phyloP scores from a whole-genome alignment of 1,140 invertebrate genomes.

The Drosophila pseudoananassae region DNA sequence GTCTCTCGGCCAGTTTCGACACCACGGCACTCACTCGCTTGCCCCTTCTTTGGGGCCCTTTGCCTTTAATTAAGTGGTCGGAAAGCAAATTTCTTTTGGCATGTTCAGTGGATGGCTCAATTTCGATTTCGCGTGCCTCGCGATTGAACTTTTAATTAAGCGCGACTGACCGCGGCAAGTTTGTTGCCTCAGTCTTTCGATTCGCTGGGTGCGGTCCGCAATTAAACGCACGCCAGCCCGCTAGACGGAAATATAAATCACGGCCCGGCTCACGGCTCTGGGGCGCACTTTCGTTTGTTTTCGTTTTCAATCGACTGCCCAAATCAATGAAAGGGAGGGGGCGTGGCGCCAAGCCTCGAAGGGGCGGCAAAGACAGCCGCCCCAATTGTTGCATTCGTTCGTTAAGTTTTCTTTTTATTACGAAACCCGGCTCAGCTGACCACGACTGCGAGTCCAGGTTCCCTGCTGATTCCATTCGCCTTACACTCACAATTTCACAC shows the following conservation, averaged over 20 bases:
- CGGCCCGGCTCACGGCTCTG: slow-evolving; percentile 7
- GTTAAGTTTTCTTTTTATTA: slow-evolving; percentile 17
- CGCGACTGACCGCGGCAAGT: slow-evolving; percentile 8
- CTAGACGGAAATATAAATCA: slow-evolving; percentile 51
- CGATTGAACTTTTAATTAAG: slow-evolving; percentile 50
- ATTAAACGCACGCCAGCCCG: slow-evolving; percentile 45
- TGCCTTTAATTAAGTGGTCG: slow-evolving; percentile 4
- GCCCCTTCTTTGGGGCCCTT: background rate
- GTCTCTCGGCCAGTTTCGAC: background rate
- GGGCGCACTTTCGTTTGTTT: slow-evolving; percentile 41
- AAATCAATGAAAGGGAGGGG: slow-evolving; percentile 49
- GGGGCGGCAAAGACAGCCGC: slow-evolving; percentile 7
- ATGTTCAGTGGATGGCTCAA: slow-evolving; percentile 23
- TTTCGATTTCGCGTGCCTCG: slow-evolving; percentile 36
- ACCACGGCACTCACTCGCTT: background rate
- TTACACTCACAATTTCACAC: slow-evolving; percentile 34
- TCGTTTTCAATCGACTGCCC: slow-evolving; percentile 47
- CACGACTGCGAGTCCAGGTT: background rate
- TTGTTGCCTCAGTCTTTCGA: slow-evolving; percentile 34
- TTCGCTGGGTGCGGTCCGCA: slow-evolving; percentile 47
- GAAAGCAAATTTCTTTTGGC: slow-evolving; percentile 4
- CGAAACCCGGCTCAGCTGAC: slow-evolving; percentile 33
- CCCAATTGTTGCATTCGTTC: slow-evolving; percentile 34
- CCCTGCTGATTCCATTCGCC: slow-evolving; percentile 7
- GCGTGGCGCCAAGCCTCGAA: slow-evolving; percentile 3